Conservation (phyloP, 2,888 invertebrate genomes). For the Mechanitis mazaeus region DNA sequence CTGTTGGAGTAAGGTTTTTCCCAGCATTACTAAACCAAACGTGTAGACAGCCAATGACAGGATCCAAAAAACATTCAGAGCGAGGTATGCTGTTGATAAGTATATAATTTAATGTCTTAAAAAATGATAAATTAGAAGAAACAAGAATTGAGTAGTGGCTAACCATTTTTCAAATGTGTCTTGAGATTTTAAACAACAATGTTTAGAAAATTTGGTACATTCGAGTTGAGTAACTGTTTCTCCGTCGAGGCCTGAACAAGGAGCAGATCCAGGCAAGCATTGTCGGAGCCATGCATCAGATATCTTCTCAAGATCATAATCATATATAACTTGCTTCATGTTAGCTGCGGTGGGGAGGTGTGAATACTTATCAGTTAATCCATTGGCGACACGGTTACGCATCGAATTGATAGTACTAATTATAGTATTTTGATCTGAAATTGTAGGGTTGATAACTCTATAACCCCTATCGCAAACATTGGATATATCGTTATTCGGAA, state of each 20-base stretch:
- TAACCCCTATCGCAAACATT: constrained; percentile 48
- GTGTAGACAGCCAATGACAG: constrained; percentile 60
- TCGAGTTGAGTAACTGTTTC: constrained; percentile 57
- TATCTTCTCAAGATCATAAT: constrained; percentile 59
- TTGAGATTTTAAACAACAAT: constrained; percentile 47
- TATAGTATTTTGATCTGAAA: constrained; percentile 47
- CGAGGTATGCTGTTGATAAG: constrained; percentile 48
- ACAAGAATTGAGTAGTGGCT: not conserved
- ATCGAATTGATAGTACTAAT: constrained; percentile 63
- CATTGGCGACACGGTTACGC: constrained; percentile 61
- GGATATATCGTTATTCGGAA: constrained; percentile 41
- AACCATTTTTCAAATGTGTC: constrained; percentile 45
- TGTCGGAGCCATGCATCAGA: constrained; percentile 58
- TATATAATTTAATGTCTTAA: constrained; percentile 8
- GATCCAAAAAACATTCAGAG: constrained; percentile 54
- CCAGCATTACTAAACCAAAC: constrained; percentile 60
- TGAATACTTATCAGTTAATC: constrained; percentile 42
- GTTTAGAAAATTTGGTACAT: constrained; percentile 55
- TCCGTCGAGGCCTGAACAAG: constrained; percentile 58
- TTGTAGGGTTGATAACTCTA: constrained; percentile 41
- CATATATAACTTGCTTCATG: constrained; percentile 64
- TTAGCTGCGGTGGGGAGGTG: constrained; percentile 60
- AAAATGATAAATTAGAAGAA: constrained; percentile 12
- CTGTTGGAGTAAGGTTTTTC: constrained; percentile 40
- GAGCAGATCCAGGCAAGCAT: constrained; percentile 61